Percentiles rank a stretch among this genome's conserved stretches.
phyloP scores from a whole-genome alignment of 1,140 invertebrate species.

The Piezodorus guildinii region DNA sequence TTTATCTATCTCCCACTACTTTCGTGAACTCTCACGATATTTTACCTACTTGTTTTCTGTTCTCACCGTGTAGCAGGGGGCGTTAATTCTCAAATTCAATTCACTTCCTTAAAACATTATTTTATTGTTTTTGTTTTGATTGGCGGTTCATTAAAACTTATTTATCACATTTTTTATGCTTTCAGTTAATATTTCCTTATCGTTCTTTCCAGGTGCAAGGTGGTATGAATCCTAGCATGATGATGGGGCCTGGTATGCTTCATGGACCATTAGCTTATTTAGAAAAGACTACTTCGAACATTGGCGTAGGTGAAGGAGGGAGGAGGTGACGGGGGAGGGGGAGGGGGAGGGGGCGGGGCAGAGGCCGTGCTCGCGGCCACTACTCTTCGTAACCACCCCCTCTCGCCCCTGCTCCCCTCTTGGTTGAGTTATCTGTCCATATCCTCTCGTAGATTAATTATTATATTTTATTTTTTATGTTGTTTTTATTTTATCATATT shows the following conservation, averaged over 20 bases:
- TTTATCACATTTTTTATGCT: too few species aligned
- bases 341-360: conserved; percentile 50
- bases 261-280: conserved; percentile 64
- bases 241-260: conserved; percentile 37
- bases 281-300: conserved; percentile 71
- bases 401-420: conserved; percentile 12
- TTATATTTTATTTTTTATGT: too few species aligned
- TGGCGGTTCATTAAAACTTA: too few species aligned
- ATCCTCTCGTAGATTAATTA: background rate
- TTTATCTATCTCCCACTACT: too few species aligned
- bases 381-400: conserved; percentile 18
- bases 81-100: too few species aligned
- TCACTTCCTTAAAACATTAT: too few species aligned
- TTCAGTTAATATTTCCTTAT: too few species aligned
- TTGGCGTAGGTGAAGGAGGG: conserved; percentile 58
- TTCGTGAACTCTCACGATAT: too few species aligned
- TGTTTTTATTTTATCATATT: too few species aligned
- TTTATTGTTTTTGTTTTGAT: too few species aligned
- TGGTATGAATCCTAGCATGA: conserved; percentile 11
- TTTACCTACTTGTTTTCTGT: too few species aligned
- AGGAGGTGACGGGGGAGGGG: conserved; percentile 61
- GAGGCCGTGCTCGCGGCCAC: conserved; percentile 44
- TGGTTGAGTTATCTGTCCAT: conserved; percentile 5
- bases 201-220: conserved; percentile 30
- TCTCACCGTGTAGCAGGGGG: too few species aligned